Base-by-base conservation (phyloP, 2,888 invertebrate genomes). In the Eledone cirrhosa region DNA sequence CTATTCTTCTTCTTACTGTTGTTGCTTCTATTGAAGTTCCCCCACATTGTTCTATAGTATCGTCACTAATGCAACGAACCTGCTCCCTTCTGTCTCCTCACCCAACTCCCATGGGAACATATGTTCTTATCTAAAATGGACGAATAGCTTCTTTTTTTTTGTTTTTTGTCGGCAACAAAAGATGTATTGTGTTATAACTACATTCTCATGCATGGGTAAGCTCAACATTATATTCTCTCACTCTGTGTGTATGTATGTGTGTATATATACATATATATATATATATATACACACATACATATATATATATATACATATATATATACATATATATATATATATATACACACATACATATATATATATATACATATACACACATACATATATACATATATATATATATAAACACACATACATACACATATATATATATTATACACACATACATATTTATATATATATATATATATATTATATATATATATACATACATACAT, bases 261-360 rank as follows among this genome's bases (percentile, higher is more conserved):
- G 8, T 65, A 65, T 65, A 65, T 65, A 65, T 65, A 65, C 14
- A 65, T 14, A 65, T 65, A 65, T n/a, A 65, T 65, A 65, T n/a
- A 65, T 65, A n/a, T 65, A 65, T 24, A 65, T 24, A 65, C 27
- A 65, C 8, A 65, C 27, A 65, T 16, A 65, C n/a, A 65, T 13
- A 65, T 24, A 65, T 14, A 65, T 24, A 65, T 14, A 65, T 65
- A 65, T 14, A 65, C 29, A 27, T 1, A 65, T 65, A 65, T 14
- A 65, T 65, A 65, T 14, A 65, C 29, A 65, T 14, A 65, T 65
- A 53, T 19, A 53, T 53, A 53, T 19, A 53, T 53, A 16, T 19
- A 53, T 53, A 53, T 13, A 53, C 53, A 53, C 19, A 53, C 19
- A 53, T 53, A 53, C 19, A 53, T 19, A 53, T 53, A 53, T 53